Evolutionary conservation across 2,888 invertebrate species (phyloP), one percentile per base, ranked within the genome.

Genomic region (Ditula angustiorana): DNA sequence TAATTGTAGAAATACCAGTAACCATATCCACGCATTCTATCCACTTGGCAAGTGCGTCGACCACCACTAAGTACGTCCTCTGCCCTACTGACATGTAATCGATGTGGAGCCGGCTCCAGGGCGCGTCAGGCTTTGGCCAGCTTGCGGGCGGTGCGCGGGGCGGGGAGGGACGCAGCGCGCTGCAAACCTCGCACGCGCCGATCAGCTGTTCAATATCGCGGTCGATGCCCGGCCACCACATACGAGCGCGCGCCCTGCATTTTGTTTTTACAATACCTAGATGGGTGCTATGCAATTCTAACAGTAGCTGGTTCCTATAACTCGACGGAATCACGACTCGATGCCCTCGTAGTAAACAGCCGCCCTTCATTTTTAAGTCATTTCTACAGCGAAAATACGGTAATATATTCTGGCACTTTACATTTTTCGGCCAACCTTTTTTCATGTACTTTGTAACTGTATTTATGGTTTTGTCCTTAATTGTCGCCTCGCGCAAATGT

Each of bases 11-110:
- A 19, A n/a, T 41, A 44, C 41, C 30, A 19, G 23, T 58, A 4
- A 59, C 26, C 71, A 69, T 69, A 21, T 62, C 35, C 2, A 68
- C 35, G 24, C 67, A 47, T 21, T 47, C 33, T 0, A 58, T n/a
- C 46, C 47, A 58, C 30, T 58, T 58, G 33, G 16, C 33, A 19
- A 19, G 11, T 10, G 44, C 44, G 21, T 44, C 56, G 2, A 58
- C 35, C 2, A 58, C 58, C 2, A 59, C 37, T 23, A 59, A 13
- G 28, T 30, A 58, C 7, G 26, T 8, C 57, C 46, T 44, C 19
- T 70, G 63, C 24, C 59, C 68, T 26, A 70, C 23, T 0, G 65
- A 49, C 62, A 72, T 60, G 26, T 72, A 72, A 37, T 69, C 70
- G 8, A 71, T 68, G 37, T 71, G 71, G 8, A 71, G 26, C 13